Conservation (phyloP, 2,113 vertebrate species). For the Carettochelys insculpta region DNA sequence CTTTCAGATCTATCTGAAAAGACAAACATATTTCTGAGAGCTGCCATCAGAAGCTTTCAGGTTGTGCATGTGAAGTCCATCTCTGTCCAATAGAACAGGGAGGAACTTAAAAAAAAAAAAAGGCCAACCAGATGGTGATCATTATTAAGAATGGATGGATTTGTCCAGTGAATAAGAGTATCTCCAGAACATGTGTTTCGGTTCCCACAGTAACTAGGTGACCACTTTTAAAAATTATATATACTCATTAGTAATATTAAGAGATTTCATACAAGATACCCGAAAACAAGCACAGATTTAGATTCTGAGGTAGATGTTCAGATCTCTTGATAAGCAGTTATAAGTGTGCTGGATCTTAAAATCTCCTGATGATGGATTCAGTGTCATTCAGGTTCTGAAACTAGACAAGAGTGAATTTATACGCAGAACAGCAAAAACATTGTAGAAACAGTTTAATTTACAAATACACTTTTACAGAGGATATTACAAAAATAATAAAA, state of each 20-base stretch:
- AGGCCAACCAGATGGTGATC: neutral
- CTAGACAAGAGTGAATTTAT: neutral
- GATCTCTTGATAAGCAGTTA: neutral
- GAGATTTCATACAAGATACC: neutral
- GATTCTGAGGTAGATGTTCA: neutral
- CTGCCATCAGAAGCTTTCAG: neutral
- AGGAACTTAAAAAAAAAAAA: neutral
- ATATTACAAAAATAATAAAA: neutral
- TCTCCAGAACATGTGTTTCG: neutral
- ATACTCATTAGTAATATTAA: neutral
- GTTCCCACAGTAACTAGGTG: neutral
- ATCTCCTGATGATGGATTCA: neutral
- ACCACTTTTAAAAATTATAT: neutral
- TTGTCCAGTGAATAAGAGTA: neutral
- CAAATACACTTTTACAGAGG: neutral
- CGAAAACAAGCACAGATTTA: neutral
- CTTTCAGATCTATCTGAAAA: neutral
- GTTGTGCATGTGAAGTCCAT: neutral
- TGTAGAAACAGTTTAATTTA: slow-evolving; percentile 52
- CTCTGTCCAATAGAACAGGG: neutral
- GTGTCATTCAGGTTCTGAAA: neutral
- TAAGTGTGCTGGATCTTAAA: neutral
- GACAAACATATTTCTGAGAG: neutral
- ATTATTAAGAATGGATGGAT: neutral
- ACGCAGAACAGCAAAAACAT: neutral